phyloP scores from a whole-genome alignment of 2,888 invertebrate species.

The Fabriciana adippe region DNA sequence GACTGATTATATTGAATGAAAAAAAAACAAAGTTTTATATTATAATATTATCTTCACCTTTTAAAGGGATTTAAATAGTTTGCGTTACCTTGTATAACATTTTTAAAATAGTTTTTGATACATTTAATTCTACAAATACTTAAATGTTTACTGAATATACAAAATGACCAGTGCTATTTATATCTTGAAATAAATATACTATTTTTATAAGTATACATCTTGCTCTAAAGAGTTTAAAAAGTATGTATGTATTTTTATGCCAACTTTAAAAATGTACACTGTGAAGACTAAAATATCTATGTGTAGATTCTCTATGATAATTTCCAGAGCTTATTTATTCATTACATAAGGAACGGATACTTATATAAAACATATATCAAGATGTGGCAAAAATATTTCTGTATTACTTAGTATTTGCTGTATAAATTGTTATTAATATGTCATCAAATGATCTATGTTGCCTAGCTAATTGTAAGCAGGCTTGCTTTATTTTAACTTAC shows the following conservation, averaged over 20 bases:
- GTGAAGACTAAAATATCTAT: constrained; percentile 25
- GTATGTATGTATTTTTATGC: constrained; percentile 23
- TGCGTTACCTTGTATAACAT: constrained; percentile 37
- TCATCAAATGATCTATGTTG: constrained; percentile 32
- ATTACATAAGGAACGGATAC: neutral
- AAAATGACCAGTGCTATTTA: constrained; percentile 43
- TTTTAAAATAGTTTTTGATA: constrained; percentile 39
- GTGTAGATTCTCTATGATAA: constrained; percentile 45
- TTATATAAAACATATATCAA: constrained; percentile 1
- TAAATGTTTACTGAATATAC: constrained; percentile 27
- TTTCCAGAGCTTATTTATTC: constrained; percentile 51
- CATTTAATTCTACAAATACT: constrained; percentile 44
- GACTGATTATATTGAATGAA: constrained; percentile 37
- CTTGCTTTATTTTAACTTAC: constrained; percentile 33
- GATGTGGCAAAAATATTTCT: constrained; percentile 29
- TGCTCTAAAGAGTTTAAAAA: constrained; percentile 18
- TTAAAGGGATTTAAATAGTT: constrained; percentile 29
- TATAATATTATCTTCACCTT: constrained; percentile 36
- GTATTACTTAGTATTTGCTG: constrained; percentile 36
- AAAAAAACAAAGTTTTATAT: constrained; percentile 43
- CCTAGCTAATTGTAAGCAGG: constrained; percentile 28
- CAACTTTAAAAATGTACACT: constrained; percentile 22
- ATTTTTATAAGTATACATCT: constrained; percentile 36
- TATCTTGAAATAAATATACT: constrained; percentile 42
- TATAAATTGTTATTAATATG: constrained; percentile 23